Conservation (phyloP, 2,113 vertebrate genomes). For the Rynchops niger region DNA sequence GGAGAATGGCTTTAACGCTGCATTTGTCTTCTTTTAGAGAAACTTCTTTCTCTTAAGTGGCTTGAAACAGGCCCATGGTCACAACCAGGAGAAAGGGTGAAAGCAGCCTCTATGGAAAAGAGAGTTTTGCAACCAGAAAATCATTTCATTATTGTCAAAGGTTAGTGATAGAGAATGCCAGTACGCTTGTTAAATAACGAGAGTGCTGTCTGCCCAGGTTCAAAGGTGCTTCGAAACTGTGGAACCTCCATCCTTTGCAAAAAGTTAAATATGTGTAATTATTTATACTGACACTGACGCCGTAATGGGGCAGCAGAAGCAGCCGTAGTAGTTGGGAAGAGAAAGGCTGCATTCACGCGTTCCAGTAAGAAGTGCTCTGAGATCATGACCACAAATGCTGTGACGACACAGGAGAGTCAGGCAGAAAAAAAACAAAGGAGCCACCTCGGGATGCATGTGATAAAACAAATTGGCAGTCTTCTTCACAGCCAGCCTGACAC, state of each 20-base stretch:
- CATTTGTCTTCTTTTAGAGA: background rate
- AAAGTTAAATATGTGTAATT: conserved; percentile 25
- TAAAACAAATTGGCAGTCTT: background rate
- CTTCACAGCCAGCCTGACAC: background rate
- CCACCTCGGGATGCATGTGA: background rate
- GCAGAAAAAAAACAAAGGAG: background rate
- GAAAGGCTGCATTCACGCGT: background rate
- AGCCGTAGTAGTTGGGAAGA: background rate
- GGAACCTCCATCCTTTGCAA: background rate
- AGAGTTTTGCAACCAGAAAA: background rate
- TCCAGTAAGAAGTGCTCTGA: background rate
- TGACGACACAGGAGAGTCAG: background rate
- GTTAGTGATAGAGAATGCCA: background rate
- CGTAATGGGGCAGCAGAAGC: background rate
- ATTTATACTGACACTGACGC: conserved; percentile 3
- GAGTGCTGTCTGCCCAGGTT: background rate
- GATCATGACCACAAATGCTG: background rate
- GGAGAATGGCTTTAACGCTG: background rate
- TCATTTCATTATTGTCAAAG: background rate
- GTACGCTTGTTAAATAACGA: background rate
- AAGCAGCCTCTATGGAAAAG: background rate
- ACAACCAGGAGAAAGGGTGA: background rate
- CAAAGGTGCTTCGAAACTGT: background rate
- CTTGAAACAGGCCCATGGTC: background rate
- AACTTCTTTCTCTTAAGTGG: background rate